Evolutionary conservation across 2,797 vertebrate genomes (phyloP).

Genomic region (Trachops cirrhosus): DNA sequence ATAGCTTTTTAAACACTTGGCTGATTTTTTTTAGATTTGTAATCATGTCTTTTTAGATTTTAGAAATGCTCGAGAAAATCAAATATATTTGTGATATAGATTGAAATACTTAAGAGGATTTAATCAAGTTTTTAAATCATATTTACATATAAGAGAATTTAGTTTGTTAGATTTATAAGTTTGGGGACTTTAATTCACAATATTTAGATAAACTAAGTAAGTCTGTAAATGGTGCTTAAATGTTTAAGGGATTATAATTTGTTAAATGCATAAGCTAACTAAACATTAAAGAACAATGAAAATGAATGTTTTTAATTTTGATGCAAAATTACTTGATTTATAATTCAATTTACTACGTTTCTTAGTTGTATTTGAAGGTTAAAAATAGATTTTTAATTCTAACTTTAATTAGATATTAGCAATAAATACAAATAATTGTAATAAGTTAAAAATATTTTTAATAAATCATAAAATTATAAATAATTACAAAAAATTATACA

Average conservation of each 20-base stretch:
- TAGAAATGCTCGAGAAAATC: slow-evolving; percentile 16
- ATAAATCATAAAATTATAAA: neutral
- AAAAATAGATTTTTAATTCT: neutral
- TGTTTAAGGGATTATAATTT: neutral
- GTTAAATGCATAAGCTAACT: neutral
- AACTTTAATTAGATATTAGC: neutral
- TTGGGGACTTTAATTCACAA: neutral
- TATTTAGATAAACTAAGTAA: neutral
- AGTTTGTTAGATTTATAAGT: neutral
- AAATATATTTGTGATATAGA: neutral
- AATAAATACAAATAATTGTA: neutral
- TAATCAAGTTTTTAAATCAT: slow-evolving; percentile 2
- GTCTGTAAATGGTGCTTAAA: neutral
- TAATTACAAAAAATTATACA: neutral
- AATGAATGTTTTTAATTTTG: slow-evolving; percentile 40
- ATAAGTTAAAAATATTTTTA: neutral
- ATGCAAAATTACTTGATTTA: slow-evolving; percentile 18
- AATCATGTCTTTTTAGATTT: neutral
- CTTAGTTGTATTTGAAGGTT: neutral
- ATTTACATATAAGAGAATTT: slow-evolving; percentile 14
- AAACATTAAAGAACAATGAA: slow-evolving; percentile 8
- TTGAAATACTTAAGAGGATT: neutral
- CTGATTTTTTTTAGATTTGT: neutral
- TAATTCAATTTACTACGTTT: slow-evolving; percentile 24
- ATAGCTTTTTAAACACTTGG: neutral